phyloP scores from a whole-genome alignment of 2,113 vertebrate species.

The Lepisosteus oculatus region DNA sequence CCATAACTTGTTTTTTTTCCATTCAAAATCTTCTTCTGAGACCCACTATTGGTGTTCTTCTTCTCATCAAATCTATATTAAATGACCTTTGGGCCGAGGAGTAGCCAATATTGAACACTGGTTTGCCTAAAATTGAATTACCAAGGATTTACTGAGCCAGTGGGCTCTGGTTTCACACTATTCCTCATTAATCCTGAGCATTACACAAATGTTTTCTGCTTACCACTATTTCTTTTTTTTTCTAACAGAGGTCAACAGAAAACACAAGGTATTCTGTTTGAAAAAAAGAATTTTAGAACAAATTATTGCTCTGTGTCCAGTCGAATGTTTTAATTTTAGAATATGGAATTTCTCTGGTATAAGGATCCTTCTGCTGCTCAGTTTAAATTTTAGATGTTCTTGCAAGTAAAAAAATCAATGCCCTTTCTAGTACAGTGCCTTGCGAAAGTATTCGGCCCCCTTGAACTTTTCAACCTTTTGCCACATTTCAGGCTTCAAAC shows the following conservation, averaged over 20 bases:
- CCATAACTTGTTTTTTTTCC: background rate
- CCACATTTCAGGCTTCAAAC: no score
- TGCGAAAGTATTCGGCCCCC: no score
- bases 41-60: background rate
- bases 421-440: no score
- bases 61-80: background rate
- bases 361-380: no score
- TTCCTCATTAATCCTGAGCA: constrained; percentile 10
- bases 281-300: no score
- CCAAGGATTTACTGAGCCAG: background rate
- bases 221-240: constrained; percentile 4
- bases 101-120: background rate
- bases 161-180: constrained; percentile 16
- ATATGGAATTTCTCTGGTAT: no score
- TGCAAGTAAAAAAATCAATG: no score
- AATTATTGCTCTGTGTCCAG: no score
- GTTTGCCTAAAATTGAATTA: background rate
- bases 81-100: background rate
- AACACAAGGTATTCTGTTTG: no score
- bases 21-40: background rate
- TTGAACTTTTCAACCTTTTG: no score
- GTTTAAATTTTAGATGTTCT: no score
- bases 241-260: background rate
- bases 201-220: constrained; percentile 8
- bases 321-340: no score